Evolutionary conservation across 2,113 vertebrate genomes (phyloP).

Genomic region (Tretioscincus oriximinensis): DNA sequence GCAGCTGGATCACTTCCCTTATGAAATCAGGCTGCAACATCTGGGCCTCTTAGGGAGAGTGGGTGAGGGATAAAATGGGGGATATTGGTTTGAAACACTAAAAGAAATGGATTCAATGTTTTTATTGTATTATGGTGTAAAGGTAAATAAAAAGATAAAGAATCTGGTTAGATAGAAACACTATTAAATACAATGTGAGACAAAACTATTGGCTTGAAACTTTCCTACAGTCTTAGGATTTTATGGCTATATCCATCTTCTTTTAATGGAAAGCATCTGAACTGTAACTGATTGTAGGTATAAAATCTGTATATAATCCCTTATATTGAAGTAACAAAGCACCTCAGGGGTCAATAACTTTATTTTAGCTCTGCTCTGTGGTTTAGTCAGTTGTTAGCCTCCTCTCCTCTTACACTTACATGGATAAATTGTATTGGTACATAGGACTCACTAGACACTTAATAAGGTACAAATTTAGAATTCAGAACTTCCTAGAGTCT

Average conservation of each 20-base stretch:
- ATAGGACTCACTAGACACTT: not conserved
- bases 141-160: not conserved
- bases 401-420: not conserved
- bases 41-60: too few relatives aligned
- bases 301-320: constrained; percentile 13
- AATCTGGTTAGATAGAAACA: not conserved
- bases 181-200: constrained; percentile 6
- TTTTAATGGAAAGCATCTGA: constrained; percentile 59
- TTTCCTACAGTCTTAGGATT: constrained; percentile 57
- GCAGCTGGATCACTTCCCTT: too few relatives aligned
- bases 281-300: constrained; percentile 28
- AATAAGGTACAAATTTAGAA: too few relatives aligned
- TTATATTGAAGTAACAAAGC: constrained; percentile 19
- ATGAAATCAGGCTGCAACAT: too few relatives aligned
- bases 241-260: constrained; percentile 37
- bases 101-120: too few relatives aligned
- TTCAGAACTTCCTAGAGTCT: too few relatives aligned
- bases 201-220: constrained; percentile 38
- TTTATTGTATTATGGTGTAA: too few relatives aligned
- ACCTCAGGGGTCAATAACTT: constrained; percentile 32
- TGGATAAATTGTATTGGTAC: constrained; percentile 21
- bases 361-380: constrained; percentile 38
- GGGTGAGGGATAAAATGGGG: too few relatives aligned
- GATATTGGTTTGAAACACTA: too few relatives aligned
- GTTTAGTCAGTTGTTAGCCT: constrained; percentile 40